Base-by-base conservation (phyloP, 2,888 invertebrate genomes). In the Nomada fabriciana region DNA sequence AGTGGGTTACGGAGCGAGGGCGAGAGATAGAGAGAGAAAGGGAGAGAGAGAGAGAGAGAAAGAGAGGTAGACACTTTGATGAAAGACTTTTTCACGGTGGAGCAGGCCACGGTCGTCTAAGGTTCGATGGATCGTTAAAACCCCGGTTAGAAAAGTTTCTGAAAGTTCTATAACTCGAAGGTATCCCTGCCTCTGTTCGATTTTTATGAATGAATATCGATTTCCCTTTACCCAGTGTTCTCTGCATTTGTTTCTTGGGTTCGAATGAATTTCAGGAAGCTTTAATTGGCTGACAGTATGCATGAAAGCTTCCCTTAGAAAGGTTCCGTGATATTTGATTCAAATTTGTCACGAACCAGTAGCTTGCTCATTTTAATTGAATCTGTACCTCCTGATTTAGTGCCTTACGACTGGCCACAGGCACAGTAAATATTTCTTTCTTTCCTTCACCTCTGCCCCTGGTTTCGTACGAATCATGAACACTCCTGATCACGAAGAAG, bases 81-180 rank as follows among this genome's bases (percentile, higher is more conserved):
- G 74, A 79, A 79, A 70, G 70, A 84, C 75, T 78, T 85, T 81
- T 81, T 75, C 73, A 78, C 71, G 61, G 53, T 47, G 75, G 74
- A 79, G 63, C 61, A 71, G 78, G 78, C 74, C 73, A 60, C 74
- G 78, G 81, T 79, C 71, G 69, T 83, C 76, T 57, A 59, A 75
- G 65, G 68, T 71, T 78, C 60, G 52, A 47, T 52, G 61, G 76
- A 80, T 86, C 80, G 82, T 86, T 86, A 83, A 86, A 79, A 84
- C 68, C 75, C 42, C 70, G 43, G 70, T 72, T 69, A 63, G 61
- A 47, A 63, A 72, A 85, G 61, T 55, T 60, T 43, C 63, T 20
- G 9, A 52, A 63, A 76, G 61, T 52, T 76, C 70, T 55, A 63
- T 43, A 72, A 75, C 84, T 64, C 63, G 60, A 69, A 70, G 64